Conservation (phyloP, 1,140 invertebrate genomes). For the Leptopilina boulardi region DNA sequence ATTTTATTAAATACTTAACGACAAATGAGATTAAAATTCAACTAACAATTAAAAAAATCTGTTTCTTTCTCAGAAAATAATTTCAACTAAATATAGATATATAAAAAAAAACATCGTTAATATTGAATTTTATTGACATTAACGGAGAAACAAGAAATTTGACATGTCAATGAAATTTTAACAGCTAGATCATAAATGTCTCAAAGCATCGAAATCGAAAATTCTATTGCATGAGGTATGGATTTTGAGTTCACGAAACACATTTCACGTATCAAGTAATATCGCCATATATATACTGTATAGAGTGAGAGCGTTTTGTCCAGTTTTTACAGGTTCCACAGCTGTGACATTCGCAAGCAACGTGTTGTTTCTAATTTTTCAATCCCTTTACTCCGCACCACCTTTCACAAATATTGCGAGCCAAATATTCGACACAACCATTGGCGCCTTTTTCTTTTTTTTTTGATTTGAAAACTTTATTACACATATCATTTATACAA, state of each 20-base stretch:
- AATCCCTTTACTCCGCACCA: background rate
- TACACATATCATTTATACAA: conserved; percentile 16
- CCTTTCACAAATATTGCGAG: conserved; percentile 4
- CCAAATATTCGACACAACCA: conserved; percentile 5
- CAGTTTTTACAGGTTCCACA: conserved; percentile 29
- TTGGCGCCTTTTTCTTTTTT: conserved; percentile 23
- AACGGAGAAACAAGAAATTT: background rate
- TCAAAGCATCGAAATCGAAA: background rate
- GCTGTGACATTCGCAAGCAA: conserved; percentile 32
- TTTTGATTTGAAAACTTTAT: background rate
- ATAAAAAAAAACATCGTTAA: too few species aligned
- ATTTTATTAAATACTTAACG: too few species aligned
- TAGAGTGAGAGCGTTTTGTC: background rate
- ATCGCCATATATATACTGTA: background rate
- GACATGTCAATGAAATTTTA: conserved; percentile 9
- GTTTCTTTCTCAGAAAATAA: too few species aligned
- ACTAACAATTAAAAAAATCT: too few species aligned
- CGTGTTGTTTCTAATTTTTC: conserved; percentile 30
- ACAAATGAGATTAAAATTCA: too few species aligned
- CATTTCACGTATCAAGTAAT: conserved; percentile 25
- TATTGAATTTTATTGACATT: too few species aligned
- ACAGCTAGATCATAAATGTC: background rate
- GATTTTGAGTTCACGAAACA: conserved; percentile 2
- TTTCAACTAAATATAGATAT: too few species aligned
- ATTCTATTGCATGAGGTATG: background rate